Conservation (phyloP, 2,888 invertebrate species). For the Pediacus dermestoides region DNA sequence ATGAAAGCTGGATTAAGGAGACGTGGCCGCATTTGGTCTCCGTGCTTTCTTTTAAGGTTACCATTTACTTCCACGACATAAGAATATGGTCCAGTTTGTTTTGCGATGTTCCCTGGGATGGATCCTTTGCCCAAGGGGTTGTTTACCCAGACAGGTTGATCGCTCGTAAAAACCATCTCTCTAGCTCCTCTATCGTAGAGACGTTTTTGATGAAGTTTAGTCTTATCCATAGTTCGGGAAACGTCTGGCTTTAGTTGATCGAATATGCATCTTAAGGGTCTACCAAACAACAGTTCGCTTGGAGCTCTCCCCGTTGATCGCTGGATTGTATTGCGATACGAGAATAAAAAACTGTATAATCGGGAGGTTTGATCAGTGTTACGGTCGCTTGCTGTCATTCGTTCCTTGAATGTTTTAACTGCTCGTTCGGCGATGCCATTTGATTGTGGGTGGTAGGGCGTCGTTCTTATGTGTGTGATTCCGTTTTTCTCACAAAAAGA, state of each 20-base stretch:
- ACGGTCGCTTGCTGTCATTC: constrained; percentile 8
- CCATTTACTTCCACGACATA: neutral
- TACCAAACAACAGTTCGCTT: no score
- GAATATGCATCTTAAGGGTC: no score
- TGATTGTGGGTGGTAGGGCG: constrained; percentile 21
- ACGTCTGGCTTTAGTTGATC: no score
- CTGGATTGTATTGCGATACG: constrained; percentile 15
- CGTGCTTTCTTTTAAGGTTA: neutral
- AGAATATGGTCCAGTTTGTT: constrained; percentile 11
- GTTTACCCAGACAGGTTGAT: constrained; percentile 12
- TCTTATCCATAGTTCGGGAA: no score
- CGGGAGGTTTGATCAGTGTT: neutral
- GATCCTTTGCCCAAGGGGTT: constrained; percentile 13
- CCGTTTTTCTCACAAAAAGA: constrained; percentile 13
- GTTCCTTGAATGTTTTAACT: constrained; percentile 19
- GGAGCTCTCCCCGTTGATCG: constrained; percentile 16
- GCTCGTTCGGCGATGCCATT: constrained; percentile 22
- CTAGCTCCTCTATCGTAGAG: no score
- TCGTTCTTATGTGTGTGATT: constrained; percentile 13
- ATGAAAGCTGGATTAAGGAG: no score
- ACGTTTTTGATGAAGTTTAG: no score
- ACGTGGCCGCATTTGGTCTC: neutral
- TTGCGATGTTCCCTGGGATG: constrained; percentile 4
- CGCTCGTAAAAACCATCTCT: constrained; percentile 1
- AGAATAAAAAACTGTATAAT: constrained; percentile 14